Percentiles rank a stretch among this genome's conserved stretches.
Conservation (phyloP, 2,888 invertebrate genomes). For the Drosophila demipolita region DNA sequence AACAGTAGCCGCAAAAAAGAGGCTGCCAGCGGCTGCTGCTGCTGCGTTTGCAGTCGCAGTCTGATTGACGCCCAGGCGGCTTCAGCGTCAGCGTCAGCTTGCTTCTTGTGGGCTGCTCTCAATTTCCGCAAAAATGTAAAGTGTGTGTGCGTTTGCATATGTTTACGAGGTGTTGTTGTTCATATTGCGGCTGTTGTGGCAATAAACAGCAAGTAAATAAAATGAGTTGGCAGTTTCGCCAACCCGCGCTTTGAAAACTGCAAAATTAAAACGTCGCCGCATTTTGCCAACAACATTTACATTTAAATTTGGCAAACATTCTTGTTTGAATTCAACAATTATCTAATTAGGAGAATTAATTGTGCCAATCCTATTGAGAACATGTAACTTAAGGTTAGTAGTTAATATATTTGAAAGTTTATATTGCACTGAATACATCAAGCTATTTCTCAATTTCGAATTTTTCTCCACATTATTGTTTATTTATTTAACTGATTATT, state of each 20-base stretch:
- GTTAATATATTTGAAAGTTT: neutral
- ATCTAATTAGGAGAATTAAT: conserved; percentile 14
- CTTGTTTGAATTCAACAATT: neutral
- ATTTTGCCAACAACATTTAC: neutral
- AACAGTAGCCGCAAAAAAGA: conserved; percentile 41
- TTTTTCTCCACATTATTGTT: conserved; percentile 4
- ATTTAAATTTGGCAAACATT: neutral
- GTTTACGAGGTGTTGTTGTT: conserved; percentile 8
- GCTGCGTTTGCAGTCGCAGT: conserved; percentile 29
- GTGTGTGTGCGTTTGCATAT: conserved; percentile 18
- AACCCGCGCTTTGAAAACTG: conserved; percentile 1
- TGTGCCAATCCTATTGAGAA: neutral
- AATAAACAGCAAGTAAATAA: conserved; percentile 41
- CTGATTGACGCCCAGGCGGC: conserved; percentile 64
- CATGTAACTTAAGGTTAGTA: neutral
- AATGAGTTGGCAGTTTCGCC: conserved; percentile 22
- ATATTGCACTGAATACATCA: neutral
- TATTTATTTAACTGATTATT: conserved; percentile 30
- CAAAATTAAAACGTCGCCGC: conserved; percentile 1
- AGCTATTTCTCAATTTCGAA: neutral
- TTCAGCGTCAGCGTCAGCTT: conserved; percentile 21
- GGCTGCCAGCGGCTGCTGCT: conserved; percentile 21
- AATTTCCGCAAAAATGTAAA: conserved; percentile 50
- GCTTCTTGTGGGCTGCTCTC: conserved; percentile 50
- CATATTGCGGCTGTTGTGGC: conserved; percentile 13